These are phyloP conservation scores for Mesembrinibis cayennensis DNA, from an alignment of 2,113 vertebrate genomes.

Conservation along the genomic window DNA sequence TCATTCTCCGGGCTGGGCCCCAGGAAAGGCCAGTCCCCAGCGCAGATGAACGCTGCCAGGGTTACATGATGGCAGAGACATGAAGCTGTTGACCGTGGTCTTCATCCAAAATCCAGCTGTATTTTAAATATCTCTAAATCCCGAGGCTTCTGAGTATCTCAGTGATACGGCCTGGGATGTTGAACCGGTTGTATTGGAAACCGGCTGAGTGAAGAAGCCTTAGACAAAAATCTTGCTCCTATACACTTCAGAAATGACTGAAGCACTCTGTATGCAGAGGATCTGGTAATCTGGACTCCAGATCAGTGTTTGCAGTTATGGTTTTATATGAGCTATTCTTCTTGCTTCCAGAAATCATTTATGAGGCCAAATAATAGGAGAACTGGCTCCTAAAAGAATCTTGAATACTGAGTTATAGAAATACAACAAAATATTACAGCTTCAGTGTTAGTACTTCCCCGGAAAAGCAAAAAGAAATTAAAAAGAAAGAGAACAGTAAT, in stretches of 20 bases:
- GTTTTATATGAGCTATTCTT: neutral
- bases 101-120: conserved; percentile 11
- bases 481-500: neutral
- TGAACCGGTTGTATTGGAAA: neutral
- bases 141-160: neutral
- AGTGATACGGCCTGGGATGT: neutral
- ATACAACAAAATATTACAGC: neutral
- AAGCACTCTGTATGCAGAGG: neutral
- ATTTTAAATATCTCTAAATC: neutral
- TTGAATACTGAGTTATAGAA: neutral
- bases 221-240: neutral
- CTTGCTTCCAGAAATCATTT: neutral
- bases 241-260: neutral
- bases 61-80: neutral
- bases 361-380: conserved; percentile 5
- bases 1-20: conserved; percentile 43
- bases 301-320: conserved; percentile 8
- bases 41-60: neutral
- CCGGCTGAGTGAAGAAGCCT: neutral
- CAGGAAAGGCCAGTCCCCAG: conserved; percentile 6
- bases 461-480: neutral
- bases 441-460: neutral
- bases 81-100: conserved; percentile 35
- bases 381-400: neutral
- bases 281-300: neutral